Conservation (phyloP, 1,140 invertebrate species). For the Agrypnia vestita region DNA sequence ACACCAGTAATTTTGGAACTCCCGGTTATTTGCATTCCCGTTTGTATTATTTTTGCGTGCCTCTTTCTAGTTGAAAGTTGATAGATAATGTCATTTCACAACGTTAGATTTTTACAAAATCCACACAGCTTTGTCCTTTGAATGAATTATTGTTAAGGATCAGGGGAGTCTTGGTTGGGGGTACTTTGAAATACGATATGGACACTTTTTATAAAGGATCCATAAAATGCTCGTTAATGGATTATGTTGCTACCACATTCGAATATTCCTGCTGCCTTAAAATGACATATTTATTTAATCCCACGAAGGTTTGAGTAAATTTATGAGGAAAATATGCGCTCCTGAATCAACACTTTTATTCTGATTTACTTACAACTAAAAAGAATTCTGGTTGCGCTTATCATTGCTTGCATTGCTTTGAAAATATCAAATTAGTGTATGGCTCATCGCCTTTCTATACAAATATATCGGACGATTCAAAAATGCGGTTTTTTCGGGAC, state of each 20-base stretch:
- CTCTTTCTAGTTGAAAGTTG: conserved; percentile 28
- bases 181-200: conserved; percentile 30
- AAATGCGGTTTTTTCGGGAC: too few relatives aligned
- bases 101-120: neutral
- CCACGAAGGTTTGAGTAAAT: too few relatives aligned
- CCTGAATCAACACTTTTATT: too few relatives aligned
- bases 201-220: conserved; percentile 19
- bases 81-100: neutral
- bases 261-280: neutral
- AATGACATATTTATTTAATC: too few relatives aligned
- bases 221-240: conserved; percentile 21
- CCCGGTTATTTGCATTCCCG: neutral
- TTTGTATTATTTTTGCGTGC: conserved; percentile 7
- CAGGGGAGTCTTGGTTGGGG: conserved; percentile 14
- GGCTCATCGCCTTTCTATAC: too few relatives aligned
- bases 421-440: too few relatives aligned
- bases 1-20: neutral
- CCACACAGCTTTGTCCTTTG: neutral
- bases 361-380: too few relatives aligned
- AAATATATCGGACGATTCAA: too few relatives aligned
- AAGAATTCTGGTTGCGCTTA: too few relatives aligned
- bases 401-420: too few relatives aligned
- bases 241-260: conserved; percentile 1
- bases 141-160: conserved; percentile 14
- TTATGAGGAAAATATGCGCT: too few relatives aligned